phyloP scores from a whole-genome alignment of 2,113 vertebrate genomes.

The Amblyornis subalaris region DNA sequence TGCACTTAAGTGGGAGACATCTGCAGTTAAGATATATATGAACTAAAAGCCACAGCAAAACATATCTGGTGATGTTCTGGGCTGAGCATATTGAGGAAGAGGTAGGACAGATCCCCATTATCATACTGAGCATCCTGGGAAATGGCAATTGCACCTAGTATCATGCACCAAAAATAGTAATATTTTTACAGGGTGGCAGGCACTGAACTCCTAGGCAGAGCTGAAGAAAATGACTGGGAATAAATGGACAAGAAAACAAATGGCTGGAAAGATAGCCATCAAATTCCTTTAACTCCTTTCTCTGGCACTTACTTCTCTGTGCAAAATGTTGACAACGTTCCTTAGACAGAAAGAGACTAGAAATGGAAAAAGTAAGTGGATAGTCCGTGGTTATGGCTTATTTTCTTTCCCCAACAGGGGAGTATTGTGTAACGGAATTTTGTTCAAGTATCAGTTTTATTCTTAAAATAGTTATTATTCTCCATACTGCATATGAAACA shows the following conservation, averaged over 20 bases:
- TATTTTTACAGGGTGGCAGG: not conserved
- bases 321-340: constrained; percentile 18
- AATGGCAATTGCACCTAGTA: not conserved
- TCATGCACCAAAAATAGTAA: not conserved
- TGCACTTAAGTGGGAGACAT: not conserved
- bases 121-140: not conserved
- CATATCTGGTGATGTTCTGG: not conserved
- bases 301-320: not conserved
- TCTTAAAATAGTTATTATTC: constrained; percentile 55
- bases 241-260: not conserved
- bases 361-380: constrained; percentile 54
- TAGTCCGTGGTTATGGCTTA: not conserved
- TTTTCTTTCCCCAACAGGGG: constrained; percentile 32
- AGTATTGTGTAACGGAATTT: constrained; percentile 49
- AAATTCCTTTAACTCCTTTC: constrained; percentile 27
- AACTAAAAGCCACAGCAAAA: not conserved
- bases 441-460: constrained; percentile 33
- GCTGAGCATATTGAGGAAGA: not conserved
- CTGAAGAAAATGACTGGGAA: not conserved
- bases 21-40: not conserved
- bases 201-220: not conserved
- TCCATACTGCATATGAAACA: constrained; percentile 25
- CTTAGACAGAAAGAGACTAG: constrained; percentile 7
- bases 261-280: constrained; percentile 32
- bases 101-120: not conserved